A percentile compares a stretch with the other conserved stretches of the same genome.
Evolutionary conservation across 2,888 invertebrate species (phyloP).

Genomic region (Cephus rjabovi): DNA sequence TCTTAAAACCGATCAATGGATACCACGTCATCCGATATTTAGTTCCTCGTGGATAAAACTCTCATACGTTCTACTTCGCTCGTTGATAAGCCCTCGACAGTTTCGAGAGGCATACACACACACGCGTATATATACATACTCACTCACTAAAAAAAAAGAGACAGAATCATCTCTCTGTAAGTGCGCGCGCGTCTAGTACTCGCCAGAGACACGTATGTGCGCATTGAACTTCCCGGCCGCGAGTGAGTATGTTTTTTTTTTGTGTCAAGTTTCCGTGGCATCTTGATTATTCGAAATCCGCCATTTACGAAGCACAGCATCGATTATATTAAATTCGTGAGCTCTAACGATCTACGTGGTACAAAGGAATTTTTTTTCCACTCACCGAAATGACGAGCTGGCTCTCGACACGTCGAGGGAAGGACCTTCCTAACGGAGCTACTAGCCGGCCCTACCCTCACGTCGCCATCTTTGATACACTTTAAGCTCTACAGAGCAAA

Average conservation of each 20-base stretch:
- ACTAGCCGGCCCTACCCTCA: conserved; percentile 54
- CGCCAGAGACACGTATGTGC: conserved; percentile 52
- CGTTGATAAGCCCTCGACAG: neutral
- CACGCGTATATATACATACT: conserved; percentile 16
- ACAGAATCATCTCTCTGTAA: conserved; percentile 2
- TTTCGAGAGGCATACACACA: conserved; percentile 2
- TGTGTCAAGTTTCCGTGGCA: neutral
- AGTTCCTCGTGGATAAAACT: neutral
- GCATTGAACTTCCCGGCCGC: conserved; percentile 62
- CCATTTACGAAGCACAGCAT: neutral
- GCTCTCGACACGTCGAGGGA: conserved; percentile 5
- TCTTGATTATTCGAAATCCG: neutral
- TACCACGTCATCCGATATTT: neutral
- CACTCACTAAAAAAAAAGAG: conserved; percentile 12
- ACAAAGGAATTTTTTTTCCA: neutral
- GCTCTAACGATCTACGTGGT: neutral
- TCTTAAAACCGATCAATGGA: neutral
- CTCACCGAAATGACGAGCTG: conserved; percentile 6
- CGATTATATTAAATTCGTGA: neutral
- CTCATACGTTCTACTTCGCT: neutral
- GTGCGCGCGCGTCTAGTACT: conserved; percentile 10
- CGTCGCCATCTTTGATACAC: conserved; percentile 60
- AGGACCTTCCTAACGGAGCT: conserved; percentile 38
- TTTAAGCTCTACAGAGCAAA: conserved; percentile 36
- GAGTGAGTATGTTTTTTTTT: neutral